Percentiles rank a stretch among this genome's conserved stretches.
Evolutionary conservation across 2,113 vertebrate species (phyloP).

Genomic region (Tautogolabrus adspersus): DNA sequence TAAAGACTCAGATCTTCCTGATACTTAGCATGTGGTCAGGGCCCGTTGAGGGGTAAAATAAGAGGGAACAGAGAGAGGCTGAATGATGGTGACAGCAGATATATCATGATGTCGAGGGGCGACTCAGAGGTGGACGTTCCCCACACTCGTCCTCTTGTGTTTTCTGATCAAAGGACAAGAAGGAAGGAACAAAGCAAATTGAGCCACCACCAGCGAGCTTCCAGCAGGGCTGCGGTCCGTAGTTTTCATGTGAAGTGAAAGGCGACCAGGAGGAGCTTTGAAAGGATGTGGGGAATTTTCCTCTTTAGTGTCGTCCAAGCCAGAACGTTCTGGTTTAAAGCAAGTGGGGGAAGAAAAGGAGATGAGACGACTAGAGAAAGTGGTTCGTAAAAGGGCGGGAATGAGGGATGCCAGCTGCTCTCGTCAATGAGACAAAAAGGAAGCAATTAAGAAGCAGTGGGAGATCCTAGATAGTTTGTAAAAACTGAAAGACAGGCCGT

Average conservation of each 20-base stretch:
- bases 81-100: conserved; percentile 5
- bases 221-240: conserved; percentile 54
- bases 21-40: neutral
- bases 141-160: conserved; percentile 53
- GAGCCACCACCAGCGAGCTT: conserved; percentile 36
- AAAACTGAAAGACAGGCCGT: conserved; percentile 11
- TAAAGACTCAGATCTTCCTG: too few species aligned
- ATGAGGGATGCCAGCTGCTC: conserved; percentile 35
- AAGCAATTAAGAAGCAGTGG: conserved; percentile 53
- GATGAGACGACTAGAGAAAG: conserved; percentile 24
- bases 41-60: conserved; percentile 22
- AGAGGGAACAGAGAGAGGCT: conserved; percentile 29
- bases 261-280: conserved; percentile 40
- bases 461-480: conserved; percentile 26
- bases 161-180: conserved; percentile 41
- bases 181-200: conserved; percentile 38
- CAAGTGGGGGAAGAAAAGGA: conserved; percentile 5
- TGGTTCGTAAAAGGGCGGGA: conserved; percentile 25
- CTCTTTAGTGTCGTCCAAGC: conserved; percentile 51
- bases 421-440: conserved; percentile 39
- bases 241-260: conserved; percentile 67
- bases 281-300: conserved; percentile 57
- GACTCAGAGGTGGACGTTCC: conserved; percentile 51
- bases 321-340: conserved; percentile 58
- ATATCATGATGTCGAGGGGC: neutral